Conservation (phyloP, 2,888 invertebrate genomes). For the Belgica antarctica region DNA sequence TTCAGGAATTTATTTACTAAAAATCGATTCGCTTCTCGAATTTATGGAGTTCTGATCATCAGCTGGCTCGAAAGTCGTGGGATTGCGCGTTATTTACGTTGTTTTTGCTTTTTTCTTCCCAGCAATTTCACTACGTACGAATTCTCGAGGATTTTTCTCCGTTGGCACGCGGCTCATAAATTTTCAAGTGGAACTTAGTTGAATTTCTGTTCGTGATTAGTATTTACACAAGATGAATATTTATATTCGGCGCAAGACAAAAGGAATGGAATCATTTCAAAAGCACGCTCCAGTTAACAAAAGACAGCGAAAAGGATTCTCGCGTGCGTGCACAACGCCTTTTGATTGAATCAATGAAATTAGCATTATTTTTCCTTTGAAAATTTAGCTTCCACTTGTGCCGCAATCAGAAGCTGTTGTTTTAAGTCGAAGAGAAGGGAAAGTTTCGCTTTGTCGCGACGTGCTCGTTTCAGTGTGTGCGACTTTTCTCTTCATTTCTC, state of each 20-base stretch:
- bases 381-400: background rate
- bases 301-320: too few species aligned
- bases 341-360: background rate
- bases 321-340: background rate
- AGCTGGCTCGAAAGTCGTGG: background rate
- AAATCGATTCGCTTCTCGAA: background rate
- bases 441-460: background rate
- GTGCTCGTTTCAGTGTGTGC: background rate
- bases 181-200: too few species aligned
- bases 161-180: too few species aligned
- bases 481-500: background rate
- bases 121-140: background rate
- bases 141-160: background rate
- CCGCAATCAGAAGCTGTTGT: background rate
- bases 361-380: slow-evolving; percentile 1
- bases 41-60: background rate
- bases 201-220: too few species aligned
- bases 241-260: too few species aligned
- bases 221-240: too few species aligned
- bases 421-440: background rate
- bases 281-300: too few species aligned
- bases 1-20: slow-evolving; percentile 10
- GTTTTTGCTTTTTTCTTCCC: background rate
- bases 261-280: too few species aligned
- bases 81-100: background rate